Base-by-base conservation (phyloP, 2,888 invertebrate genomes). In the Drosophila lutescens region DNA sequence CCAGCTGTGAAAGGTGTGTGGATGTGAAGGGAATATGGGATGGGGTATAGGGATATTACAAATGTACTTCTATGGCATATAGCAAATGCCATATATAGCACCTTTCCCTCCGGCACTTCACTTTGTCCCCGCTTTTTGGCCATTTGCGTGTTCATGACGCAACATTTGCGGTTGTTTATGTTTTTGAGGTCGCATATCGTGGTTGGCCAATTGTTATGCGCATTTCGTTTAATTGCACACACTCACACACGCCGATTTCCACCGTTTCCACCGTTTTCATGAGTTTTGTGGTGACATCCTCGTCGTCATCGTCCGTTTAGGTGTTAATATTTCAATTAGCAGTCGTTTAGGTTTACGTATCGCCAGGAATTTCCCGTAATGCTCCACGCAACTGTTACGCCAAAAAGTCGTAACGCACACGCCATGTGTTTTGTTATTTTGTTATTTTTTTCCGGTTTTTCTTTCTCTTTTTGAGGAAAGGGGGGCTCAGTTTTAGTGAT, bases 91-190 rank as follows among this genome's bases (percentile, higher is more conserved):
- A 12, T 5, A 43, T 23, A 43, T 34, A 32, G 34, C 56, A 47
- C 56, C 57, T 56, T 46, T 30, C n/a, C 38, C 60, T 30, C n/a
- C 46, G 55, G 7, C 61, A 26, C 32, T 62, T 61, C 61, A 26
- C 23, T 62, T 61, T 49, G 34, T 41, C 17, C 49, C n/a, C 26
- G 26, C 63, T 46, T 72, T 70, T 66, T 54, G 53, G 54, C 65
- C 74, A 65, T 74, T 86, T 80, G 83, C 84, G 84, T 82, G 86
- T 78, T 80, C 80, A 76, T 82, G 84, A 86, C 84, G 80, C 80
- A 83, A 86, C 83, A 83, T 81, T 81, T 81, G 86, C 71, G 86
- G 80, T 80, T 86, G 83, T 86, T 81, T 81, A 85, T 85, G 86
- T 68, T 77, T 85, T 71, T 77, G 83, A 83, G 83, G 80, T 86